phyloP scores from a whole-genome alignment of 1,140 invertebrate genomes.

The Brachionus paranguensis region DNA sequence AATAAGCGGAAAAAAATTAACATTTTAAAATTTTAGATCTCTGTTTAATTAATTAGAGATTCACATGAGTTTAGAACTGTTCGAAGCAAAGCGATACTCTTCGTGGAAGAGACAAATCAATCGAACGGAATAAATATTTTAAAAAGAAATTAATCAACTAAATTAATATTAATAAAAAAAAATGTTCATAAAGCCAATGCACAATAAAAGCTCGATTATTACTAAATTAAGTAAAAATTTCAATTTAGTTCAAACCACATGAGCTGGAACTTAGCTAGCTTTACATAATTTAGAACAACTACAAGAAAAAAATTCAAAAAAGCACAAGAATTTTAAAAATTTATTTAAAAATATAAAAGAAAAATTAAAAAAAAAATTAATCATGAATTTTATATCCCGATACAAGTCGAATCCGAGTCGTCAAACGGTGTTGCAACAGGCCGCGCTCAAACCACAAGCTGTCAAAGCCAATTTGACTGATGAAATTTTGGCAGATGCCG shows the following conservation, averaged over 20 bases:
- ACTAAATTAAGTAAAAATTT: conserved; percentile 3
- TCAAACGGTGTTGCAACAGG: neutral
- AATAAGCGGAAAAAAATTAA: neutral
- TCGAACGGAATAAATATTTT: neutral
- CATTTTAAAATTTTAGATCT: neutral
- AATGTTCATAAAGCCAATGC: neutral
- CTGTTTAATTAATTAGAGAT: neutral
- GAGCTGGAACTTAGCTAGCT: neutral
- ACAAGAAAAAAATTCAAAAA: neutral
- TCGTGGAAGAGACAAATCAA: neutral
- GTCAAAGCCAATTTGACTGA: neutral
- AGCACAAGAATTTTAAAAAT: neutral
- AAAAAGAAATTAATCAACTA: neutral
- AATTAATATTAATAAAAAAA: neutral
- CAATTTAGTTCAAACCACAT: conserved; percentile 18
- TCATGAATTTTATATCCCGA: conserved; percentile 26
- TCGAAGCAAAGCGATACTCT: neutral
- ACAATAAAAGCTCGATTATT: neutral
- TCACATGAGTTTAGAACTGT: neutral
- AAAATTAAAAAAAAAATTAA: neutral
- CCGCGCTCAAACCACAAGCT: neutral
- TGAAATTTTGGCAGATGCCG: neutral
- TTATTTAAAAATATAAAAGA: neutral
- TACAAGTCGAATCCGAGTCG: neutral
- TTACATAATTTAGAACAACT: neutral